These are phyloP conservation scores for Torymus texanus DNA, from an alignment of 2,888 invertebrate genomes.

Conservation along the genomic window DNA sequence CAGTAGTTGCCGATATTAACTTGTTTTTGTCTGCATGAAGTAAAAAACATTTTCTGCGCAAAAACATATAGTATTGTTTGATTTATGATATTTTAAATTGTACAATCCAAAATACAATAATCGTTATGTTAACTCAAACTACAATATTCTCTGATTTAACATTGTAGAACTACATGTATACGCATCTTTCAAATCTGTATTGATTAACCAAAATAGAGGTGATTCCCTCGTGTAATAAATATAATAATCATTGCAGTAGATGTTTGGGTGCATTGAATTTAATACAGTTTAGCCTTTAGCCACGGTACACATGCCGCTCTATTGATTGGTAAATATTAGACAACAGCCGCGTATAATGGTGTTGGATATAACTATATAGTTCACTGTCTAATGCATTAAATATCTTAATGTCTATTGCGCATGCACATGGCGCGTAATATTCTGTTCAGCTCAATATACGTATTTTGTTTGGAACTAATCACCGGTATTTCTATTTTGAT, in stretches of 20 bases:
- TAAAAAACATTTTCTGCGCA: too few species aligned
- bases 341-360: neutral
- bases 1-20: too few species aligned
- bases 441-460: neutral
- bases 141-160: too few species aligned
- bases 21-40: too few species aligned
- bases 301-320: conserved; percentile 2
- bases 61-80: too few species aligned
- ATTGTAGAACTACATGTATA: too few species aligned
- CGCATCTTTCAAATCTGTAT: too few species aligned
- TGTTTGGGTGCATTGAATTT: conserved; percentile 17
- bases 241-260: neutral
- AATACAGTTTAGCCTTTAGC: conserved; percentile 8
- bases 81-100: too few species aligned
- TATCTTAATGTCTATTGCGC: neutral
- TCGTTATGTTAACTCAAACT: too few species aligned
- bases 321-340: conserved; percentile 43
- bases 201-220: too few species aligned
- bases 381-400: conserved; percentile 13
- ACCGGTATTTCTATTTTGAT: too few species aligned
- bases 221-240: neutral
- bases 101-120: neutral
- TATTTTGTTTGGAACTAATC: neutral
- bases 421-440: neutral
- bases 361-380: neutral